Conservation (phyloP, 2,113 vertebrate species). For the Cyprinodon variegatus region DNA sequence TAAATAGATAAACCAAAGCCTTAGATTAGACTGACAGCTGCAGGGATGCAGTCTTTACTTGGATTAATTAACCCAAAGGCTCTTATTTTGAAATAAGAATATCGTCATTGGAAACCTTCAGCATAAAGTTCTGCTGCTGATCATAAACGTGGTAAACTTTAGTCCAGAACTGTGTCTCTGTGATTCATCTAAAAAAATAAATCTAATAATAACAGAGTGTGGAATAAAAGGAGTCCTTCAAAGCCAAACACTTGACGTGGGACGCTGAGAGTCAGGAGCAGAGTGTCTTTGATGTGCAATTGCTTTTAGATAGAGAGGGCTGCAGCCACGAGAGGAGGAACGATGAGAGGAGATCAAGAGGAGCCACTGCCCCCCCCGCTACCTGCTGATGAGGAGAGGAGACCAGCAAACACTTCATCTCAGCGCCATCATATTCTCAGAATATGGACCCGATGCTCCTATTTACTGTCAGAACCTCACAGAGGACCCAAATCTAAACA, state of each 20-base stretch:
- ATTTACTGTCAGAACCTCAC: not conserved
- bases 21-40: not conserved
- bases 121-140: not conserved
- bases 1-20: not conserved
- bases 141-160: too few species aligned
- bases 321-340: constrained; percentile 6
- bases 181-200: constrained; percentile 6
- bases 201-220: not conserved
- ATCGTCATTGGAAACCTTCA: not conserved
- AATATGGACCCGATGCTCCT: not conserved
- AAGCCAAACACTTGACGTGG: constrained; percentile 20
- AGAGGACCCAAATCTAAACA: not conserved
- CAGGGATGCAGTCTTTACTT: not conserved
- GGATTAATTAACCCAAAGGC: not conserved
- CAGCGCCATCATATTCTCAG: not conserved
- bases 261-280: constrained; percentile 2
- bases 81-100: not conserved
- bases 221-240: constrained; percentile 20
- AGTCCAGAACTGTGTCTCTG: not conserved
- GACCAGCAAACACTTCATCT: not conserved
- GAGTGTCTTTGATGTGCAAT: constrained; percentile 34
- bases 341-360: constrained; percentile 47
- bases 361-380: constrained; percentile 17
- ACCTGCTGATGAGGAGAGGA: constrained; percentile 18
- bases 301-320: constrained; percentile 15